phyloP scores from a whole-genome alignment of 2,113 vertebrate species.

The Peromyscus leucopus region DNA sequence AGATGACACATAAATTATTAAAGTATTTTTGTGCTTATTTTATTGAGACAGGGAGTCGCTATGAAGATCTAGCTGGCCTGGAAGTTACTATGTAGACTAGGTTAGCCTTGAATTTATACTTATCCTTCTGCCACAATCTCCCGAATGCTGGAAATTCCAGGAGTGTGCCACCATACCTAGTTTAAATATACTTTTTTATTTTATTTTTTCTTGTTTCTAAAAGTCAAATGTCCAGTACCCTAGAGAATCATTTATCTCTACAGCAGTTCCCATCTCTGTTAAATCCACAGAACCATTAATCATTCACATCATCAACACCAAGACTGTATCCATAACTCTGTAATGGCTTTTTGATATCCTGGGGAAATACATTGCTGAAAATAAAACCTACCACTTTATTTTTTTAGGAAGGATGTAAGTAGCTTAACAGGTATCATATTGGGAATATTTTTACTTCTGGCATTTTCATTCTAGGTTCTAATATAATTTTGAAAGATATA shows the following conservation, averaged over 20 bases:
- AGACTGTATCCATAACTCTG: constrained; percentile 51
- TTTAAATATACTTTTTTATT: constrained; percentile 33
- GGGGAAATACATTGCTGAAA: constrained; percentile 55
- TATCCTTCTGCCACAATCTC: neutral
- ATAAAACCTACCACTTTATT: neutral
- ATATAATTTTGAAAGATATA: constrained; percentile 59
- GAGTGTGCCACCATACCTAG: neutral
- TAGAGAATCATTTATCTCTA: constrained; percentile 37
- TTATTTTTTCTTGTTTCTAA: constrained; percentile 17
- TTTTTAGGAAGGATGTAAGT: constrained; percentile 38
- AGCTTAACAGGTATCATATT: constrained; percentile 16
- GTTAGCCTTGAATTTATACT: neutral
- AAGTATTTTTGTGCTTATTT: neutral
- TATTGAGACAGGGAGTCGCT: neutral
- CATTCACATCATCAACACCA: constrained; percentile 41
- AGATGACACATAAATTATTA: constrained; percentile 14
- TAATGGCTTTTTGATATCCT: constrained; percentile 61
- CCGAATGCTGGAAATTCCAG: neutral
- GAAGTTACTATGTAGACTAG: neutral
- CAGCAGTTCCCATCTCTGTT: constrained; percentile 24
- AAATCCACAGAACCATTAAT: constrained; percentile 25
- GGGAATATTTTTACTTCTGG: constrained; percentile 46
- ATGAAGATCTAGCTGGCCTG: neutral
- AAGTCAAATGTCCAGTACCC: constrained; percentile 6
- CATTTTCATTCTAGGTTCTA: constrained; percentile 32